Evolutionary conservation across 2,113 vertebrate genomes (phyloP).

Genomic region (Hymenochirus boettgeri): DNA sequence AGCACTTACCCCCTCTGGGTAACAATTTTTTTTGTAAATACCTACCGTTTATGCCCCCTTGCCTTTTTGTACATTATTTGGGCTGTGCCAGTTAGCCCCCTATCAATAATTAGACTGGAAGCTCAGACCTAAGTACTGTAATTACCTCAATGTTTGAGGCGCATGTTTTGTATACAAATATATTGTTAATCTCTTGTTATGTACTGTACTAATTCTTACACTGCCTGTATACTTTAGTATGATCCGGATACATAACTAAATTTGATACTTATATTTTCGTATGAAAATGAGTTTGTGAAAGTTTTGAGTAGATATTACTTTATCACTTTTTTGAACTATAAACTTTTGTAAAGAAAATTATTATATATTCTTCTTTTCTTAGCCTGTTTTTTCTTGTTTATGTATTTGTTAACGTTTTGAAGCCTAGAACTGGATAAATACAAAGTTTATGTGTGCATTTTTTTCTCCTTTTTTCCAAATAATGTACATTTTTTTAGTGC

Average conservation of each 20-base stretch:
- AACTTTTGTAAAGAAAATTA: slow-evolving; percentile 98
- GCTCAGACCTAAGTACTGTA: slow-evolving; percentile 98
- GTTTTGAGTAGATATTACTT: slow-evolving; percentile 98
- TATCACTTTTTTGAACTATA: slow-evolving; percentile 92
- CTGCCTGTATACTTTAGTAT: slow-evolving; percentile 98
- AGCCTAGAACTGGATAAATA: slow-evolving; percentile 97
- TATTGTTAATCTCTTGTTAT: slow-evolving; percentile 87
- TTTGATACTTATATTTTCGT: slow-evolving; percentile 99
- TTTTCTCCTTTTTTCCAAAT: slow-evolving; percentile 57
- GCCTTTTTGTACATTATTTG: slow-evolving; percentile 84
- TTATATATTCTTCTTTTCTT: slow-evolving; percentile 91
- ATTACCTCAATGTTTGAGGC: slow-evolving; percentile 94
- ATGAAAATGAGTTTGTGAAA: slow-evolving; percentile 99
- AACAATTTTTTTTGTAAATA: slow-evolving; percentile 97
- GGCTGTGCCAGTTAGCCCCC: slow-evolving; percentile 80
- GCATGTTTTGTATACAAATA: slow-evolving; percentile 93
- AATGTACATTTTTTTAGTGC: slow-evolving; percentile 99
- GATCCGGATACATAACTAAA: slow-evolving; percentile 99
- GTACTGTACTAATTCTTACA: slow-evolving; percentile 98
- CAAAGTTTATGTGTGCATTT: slow-evolving; percentile 85
- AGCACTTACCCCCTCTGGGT: slow-evolving; percentile 65
- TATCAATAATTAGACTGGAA: slow-evolving; percentile 95
- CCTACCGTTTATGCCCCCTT: slow-evolving; percentile 88
- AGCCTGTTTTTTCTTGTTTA: slow-evolving; percentile 86
- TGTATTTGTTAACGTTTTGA: slow-evolving; percentile 96